These are phyloP conservation scores for Aptenodytes patagonicus DNA, from an alignment of 2,113 vertebrate genomes.

Conservation along the genomic window DNA sequence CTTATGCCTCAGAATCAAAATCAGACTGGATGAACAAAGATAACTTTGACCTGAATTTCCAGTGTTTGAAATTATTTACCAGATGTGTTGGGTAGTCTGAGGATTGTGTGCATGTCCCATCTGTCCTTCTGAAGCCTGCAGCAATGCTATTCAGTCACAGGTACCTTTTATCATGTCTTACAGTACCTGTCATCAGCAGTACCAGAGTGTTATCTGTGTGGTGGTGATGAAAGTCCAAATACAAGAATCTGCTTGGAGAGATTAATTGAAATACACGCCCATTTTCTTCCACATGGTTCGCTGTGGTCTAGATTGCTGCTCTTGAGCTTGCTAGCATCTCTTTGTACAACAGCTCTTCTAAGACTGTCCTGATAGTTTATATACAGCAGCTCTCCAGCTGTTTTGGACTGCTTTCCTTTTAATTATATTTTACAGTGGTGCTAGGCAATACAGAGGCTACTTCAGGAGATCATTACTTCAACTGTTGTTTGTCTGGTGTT, in stretches of 20 bases:
- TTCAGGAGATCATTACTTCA: background rate
- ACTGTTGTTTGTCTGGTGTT: background rate
- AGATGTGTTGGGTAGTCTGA: background rate
- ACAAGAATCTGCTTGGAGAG: background rate
- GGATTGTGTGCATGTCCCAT: background rate
- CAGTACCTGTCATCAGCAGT: background rate
- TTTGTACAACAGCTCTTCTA: background rate
- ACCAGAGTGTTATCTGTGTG: background rate
- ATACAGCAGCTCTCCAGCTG: background rate
- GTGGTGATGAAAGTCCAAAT: background rate
- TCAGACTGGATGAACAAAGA: background rate
- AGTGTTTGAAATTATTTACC: background rate
- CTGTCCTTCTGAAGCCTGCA: background rate
- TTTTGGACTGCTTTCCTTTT: background rate
- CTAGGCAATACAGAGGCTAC: background rate
- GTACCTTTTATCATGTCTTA: background rate
- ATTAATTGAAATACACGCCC: background rate
- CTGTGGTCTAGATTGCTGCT: background rate
- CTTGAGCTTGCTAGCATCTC: background rate
- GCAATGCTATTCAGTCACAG: background rate
- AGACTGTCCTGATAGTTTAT: background rate
- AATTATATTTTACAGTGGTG: background rate
- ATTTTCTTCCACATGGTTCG: background rate
- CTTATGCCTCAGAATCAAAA: background rate
- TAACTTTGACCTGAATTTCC: background rate